phyloP scores from a whole-genome alignment of 2,797 vertebrate genomes.

The Balearica regulorum region DNA sequence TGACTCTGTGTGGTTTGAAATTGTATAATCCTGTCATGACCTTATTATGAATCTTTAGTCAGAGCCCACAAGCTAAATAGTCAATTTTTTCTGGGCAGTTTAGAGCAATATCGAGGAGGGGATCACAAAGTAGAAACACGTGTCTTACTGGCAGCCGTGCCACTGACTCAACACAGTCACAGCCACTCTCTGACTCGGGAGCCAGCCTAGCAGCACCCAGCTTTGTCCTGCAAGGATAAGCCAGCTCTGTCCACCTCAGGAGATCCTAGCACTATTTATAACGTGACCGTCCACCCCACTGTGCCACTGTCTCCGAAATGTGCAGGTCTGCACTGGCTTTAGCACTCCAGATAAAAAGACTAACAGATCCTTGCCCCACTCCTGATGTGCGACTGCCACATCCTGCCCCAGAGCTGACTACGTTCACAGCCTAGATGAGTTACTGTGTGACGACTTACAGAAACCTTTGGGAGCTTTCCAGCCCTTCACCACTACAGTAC shows the following conservation, averaged over 20 bases:
- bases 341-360: not conserved
- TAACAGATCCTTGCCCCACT: not conserved
- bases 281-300: not conserved
- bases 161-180: rapidly evolving
- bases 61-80: not conserved
- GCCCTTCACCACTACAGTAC: not conserved
- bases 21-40: not conserved
- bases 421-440: not conserved
- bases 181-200: not conserved
- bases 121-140: not conserved
- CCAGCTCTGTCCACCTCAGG: not conserved
- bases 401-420: not conserved
- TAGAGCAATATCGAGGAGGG: not conserved
- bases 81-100: not conserved
- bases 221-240: not conserved
- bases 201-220: not conserved
- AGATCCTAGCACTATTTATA: not conserved
- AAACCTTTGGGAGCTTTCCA: not conserved
- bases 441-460: not conserved
- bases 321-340: not conserved
- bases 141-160: rapidly evolving
- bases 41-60: not conserved
- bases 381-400: not conserved
- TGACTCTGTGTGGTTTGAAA: not conserved
- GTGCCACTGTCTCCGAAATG: rapidly evolving